These are phyloP conservation scores for Actinopyga echinites DNA, from an alignment of 53 echinoderm and acorn worm species.

Conservation along the genomic window DNA sequence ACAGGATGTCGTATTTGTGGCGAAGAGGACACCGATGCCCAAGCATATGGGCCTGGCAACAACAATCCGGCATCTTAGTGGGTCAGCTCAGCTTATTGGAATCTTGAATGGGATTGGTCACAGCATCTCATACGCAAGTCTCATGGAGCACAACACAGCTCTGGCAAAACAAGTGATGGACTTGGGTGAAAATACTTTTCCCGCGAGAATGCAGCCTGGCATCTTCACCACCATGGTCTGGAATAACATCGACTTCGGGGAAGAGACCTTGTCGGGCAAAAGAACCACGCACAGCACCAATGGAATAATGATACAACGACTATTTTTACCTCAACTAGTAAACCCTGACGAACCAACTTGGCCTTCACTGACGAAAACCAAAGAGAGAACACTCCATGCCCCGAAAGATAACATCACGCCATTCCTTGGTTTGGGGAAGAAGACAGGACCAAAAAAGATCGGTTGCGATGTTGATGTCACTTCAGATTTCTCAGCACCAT, in stretches of 20 bases:
- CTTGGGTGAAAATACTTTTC: conserved; percentile 30
- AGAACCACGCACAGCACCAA: conserved; percentile 61
- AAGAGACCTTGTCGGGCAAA: conserved; percentile 62
- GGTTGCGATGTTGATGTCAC: conserved; percentile 4
- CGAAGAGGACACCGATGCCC: conserved; percentile 27
- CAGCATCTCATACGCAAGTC: conserved; percentile 34
- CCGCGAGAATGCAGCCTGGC: conserved; percentile 6
- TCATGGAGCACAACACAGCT: conserved; percentile 63
- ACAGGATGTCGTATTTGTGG: not conserved
- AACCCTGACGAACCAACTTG: not conserved
- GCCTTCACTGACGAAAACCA: not conserved
- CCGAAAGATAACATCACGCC: conserved; percentile 35
- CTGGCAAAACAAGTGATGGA: conserved; percentile 45
- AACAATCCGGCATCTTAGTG: conserved; percentile 61
- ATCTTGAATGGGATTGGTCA: conserved; percentile 71
- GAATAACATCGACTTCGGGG: conserved; percentile 75
- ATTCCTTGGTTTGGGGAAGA: conserved; percentile 49
- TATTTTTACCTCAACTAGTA: not conserved
- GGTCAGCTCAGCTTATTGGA: conserved; percentile 55
- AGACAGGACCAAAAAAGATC: conserved; percentile 43
- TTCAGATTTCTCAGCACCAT: not conserved
- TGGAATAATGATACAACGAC: conserved; percentile 60
- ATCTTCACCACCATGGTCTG: conserved; percentile 59
- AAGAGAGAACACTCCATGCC: conserved; percentile 28
- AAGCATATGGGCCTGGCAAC: conserved; percentile 53